Percentiles rank a stretch among this genome's conserved stretches.
Evolutionary conservation across 92 coral and sea anemone species (phyloP).

Genomic region (Phymanthus crucifer): DNA sequence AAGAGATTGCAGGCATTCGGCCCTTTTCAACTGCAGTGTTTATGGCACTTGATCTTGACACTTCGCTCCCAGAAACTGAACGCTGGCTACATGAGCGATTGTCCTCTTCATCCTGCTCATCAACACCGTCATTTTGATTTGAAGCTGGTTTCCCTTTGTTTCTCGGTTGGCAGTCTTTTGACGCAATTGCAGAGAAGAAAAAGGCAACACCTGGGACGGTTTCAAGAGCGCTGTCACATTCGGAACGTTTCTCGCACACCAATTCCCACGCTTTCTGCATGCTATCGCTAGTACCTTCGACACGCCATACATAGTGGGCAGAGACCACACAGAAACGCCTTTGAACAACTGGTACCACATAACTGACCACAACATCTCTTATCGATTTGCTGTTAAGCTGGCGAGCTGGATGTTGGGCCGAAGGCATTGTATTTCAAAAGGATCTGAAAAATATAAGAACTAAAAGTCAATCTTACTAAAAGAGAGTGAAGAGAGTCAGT

Average conservation of each 20-base stretch:
- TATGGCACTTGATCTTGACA: too few species aligned
- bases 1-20: constrained; percentile 20
- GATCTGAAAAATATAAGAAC: too few species aligned
- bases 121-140: too few species aligned
- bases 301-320: not conserved
- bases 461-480: too few species aligned
- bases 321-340: not conserved
- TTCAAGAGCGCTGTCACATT: constrained; percentile 21
- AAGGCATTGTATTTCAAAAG: not conserved
- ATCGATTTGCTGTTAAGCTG: constrained; percentile 21
- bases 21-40: too few species aligned
- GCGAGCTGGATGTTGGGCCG: constrained; percentile 21
- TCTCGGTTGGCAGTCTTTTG: too few species aligned
- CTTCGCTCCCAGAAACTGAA: too few species aligned
- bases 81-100: too few species aligned
- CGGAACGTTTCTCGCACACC: constrained; percentile 14
- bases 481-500: too few species aligned
- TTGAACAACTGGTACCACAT: not conserved
- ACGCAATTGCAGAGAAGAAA: constrained; percentile 22
- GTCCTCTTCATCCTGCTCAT: too few species aligned
- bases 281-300: not conserved
- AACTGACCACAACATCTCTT: not conserved
- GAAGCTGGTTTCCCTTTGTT: too few species aligned
- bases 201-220: not conserved
- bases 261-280: constrained; percentile 11